Evolutionary conservation across 2,888 invertebrate genomes (phyloP), one percentile per base, ranked within the genome.

Genomic region (Andrena camellia): DNA sequence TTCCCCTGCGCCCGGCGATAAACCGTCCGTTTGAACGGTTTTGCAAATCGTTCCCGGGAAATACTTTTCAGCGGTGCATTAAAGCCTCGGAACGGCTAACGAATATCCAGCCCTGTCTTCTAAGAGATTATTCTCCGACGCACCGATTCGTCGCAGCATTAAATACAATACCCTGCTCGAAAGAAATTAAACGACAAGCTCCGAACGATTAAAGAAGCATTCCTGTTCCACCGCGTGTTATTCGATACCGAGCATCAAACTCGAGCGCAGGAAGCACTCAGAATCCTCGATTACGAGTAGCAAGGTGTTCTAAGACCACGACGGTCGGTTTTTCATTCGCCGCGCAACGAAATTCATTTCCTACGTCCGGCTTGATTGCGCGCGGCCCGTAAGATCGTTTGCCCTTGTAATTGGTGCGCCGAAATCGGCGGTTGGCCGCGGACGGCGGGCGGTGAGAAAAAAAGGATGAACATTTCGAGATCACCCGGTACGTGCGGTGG

Each of bases 401-500:
- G 54, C 23, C 3, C 8, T 2, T 20, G 23, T 13, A 8, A 26
- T 26, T 10, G 23, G 13, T 7, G 0, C 4, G 23, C 3, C 10
- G 10, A 57, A 57, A 26, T 57, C 57, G 57, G 7, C 60, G 60
- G n/a, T 60, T 33, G 0, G 29, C 60, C 17, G 17, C 7, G 26
- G 10, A 7, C 0, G 2, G 54, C 4, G 17, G 4, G 7, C 0
- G 29, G n/a, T 17, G n/a, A 57, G 64, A 81, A 84, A 85, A 81
- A 85, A 76, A 59, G 42, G 72, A 50, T 5, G 59, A 64, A 10
- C 29, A 52, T 70, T 88, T 88, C 59, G 7, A 2, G 86, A 89
- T 89, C 93, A 93, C 93, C 93, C 91, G 90, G 91, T 94, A 93
- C 85, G 73, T 87, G 84, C 72, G 86, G 88, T 89, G 89, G 89